Evolutionary conservation across 2,888 invertebrate genomes (phyloP), one percentile per base, ranked within the genome.

Genomic region (Exocentrus adspersus): DNA sequence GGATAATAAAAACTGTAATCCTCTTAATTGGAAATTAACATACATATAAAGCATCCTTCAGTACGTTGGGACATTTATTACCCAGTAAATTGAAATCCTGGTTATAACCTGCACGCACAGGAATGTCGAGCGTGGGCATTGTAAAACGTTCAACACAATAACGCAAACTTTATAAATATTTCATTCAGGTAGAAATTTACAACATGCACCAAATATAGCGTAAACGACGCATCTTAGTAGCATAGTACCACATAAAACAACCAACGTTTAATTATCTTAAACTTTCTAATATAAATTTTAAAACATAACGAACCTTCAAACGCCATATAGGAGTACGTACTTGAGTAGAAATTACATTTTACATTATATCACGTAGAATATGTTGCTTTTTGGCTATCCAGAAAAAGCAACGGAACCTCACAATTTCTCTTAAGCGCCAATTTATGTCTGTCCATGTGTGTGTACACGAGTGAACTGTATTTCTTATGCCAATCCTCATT

Each of bases 251-350:
- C 72, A 67, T 67, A 65, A 69, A 72, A 73, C 74, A 76, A 75
- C 76, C 73, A 71, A 68, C 70, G 68, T 76, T 76, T 77, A 78
- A 78, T 78, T 77, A 76, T 73, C 71, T 69, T 63, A 68, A 74
- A 71, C 78, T 78, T 78, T 78, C 78, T 76, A 76, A 73, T 73
- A 64, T 58, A 69, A 73, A 71, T 68, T n/a, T n/a, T 70, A 72
- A 76, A 74, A 75, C 70, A n/a, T 19, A 20, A 32, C 32, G 16
- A 14, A 37, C 17, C 63, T 67, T 54, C 32, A 58, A 64, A 65
- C 54, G 64, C 70, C 68, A 63, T 70, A 72, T n/a, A n/a, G n/a
- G n/a, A n/a, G n/a, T n/a, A n/a, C n/a, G n/a, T n/a, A n/a, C n/a
- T n/a, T n/a, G n/a, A n/a, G n/a, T n/a, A n/a, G n/a, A n/a, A n/a